phyloP scores from a whole-genome alignment of 2,888 invertebrate genomes.

The Strigamia transsilvanica region DNA sequence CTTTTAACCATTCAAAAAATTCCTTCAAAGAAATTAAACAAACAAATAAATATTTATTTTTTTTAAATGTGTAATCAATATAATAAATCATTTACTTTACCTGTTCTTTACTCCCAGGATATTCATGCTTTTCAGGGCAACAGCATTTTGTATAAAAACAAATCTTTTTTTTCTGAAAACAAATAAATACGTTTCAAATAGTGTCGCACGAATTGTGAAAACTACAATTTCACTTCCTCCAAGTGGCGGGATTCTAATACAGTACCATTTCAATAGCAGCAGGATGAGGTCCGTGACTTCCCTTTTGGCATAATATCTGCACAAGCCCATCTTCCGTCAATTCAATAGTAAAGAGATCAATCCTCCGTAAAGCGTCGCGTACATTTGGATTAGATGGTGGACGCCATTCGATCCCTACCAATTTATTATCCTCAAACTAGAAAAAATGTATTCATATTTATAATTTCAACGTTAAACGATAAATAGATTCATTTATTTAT shows the following conservation, averaged over 20 bases:
- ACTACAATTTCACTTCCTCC: not conserved
- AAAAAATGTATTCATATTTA: not conserved
- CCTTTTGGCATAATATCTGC: conserved; percentile 56
- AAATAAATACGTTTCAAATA: not conserved
- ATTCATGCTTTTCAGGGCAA: conserved; percentile 52
- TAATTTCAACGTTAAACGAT: not conserved
- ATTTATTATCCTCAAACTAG: conserved; percentile 57
- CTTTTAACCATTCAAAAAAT: conserved; percentile 57
- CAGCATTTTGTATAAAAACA: conserved; percentile 55
- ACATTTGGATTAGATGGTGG: conserved; percentile 58
- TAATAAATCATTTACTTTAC: conserved; percentile 7
- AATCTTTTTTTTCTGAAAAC: conserved; percentile 52
- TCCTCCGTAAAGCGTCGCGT: conserved; percentile 56
- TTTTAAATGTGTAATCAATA: not conserved
- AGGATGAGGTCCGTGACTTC: conserved; percentile 50
- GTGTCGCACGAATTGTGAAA: not conserved
- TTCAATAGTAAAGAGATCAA: conserved; percentile 57
- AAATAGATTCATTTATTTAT: not conserved
- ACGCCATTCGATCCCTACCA: conserved; percentile 58
- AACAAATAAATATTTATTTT: not conserved
- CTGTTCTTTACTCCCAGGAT: conserved; percentile 53
- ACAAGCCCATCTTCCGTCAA: conserved; percentile 54
- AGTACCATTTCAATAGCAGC: conserved; percentile 4
- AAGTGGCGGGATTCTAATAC: not conserved
- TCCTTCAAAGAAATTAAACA: conserved; percentile 54